phyloP scores from a whole-genome alignment of 2,113 vertebrate genomes.

The Ammodytes dubius region DNA sequence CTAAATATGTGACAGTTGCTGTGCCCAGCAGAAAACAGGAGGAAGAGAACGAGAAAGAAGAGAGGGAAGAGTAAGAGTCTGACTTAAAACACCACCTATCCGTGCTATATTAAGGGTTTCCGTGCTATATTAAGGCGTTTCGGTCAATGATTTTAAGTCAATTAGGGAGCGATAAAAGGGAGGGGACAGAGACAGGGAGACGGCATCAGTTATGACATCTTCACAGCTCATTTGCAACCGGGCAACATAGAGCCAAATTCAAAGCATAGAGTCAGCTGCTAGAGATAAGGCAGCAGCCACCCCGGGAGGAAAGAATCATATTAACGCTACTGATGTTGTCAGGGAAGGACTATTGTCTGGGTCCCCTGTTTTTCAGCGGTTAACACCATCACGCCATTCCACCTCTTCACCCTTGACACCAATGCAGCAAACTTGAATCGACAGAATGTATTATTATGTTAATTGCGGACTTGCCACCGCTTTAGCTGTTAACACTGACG shows the following conservation, averaged over 20 bases:
- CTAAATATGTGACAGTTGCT: slow-evolving; percentile 65
- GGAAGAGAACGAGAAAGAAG: background rate
- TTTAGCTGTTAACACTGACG: slow-evolving; percentile 32
- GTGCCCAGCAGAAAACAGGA: slow-evolving; percentile 49
- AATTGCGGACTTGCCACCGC: slow-evolving; percentile 21
- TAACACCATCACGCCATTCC: slow-evolving; percentile 42
- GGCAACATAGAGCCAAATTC: slow-evolving; percentile 50
- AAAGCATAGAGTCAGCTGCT: slow-evolving; percentile 55
- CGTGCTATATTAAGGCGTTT: slow-evolving; percentile 19
- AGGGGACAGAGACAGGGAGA: slow-evolving; percentile 28
- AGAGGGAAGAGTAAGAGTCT: background rate
- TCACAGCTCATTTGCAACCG: slow-evolving; percentile 68
- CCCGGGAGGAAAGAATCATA: slow-evolving; percentile 44
- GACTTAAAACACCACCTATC: slow-evolving; percentile 14
- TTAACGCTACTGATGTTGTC: slow-evolving; percentile 56
- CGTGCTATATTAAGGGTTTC: slow-evolving; percentile 20
- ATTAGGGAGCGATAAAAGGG: slow-evolving; percentile 65
- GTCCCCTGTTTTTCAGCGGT: slow-evolving; percentile 42
- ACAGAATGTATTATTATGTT: slow-evolving; percentile 26
- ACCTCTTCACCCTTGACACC: slow-evolving; percentile 27
- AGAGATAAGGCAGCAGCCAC: slow-evolving; percentile 52
- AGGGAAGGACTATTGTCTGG: slow-evolving; percentile 44
- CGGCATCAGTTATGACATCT: slow-evolving; percentile 53
- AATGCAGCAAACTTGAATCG: slow-evolving; percentile 30
- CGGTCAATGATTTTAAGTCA: slow-evolving; percentile 70